Base-by-base conservation (phyloP, 92 coral and sea anemone species). In the Epizoanthus stellaris region DNA sequence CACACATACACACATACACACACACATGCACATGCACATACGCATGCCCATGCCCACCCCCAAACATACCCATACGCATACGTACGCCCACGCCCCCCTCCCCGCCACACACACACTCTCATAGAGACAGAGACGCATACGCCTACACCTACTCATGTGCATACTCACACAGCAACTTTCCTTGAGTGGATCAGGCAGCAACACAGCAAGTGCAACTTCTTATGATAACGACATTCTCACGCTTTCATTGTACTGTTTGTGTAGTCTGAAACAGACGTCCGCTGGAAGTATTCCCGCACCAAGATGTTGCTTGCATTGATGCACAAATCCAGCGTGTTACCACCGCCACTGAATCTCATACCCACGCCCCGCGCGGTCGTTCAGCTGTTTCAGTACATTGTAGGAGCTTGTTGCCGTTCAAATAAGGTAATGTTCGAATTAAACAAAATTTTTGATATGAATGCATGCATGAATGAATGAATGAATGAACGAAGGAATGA, bases 241-340 rank as follows among this genome's bases (percentile, higher is more conserved):
- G 17, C 39, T 25, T 11, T 10, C 39, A 15, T 25, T 9, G 5
- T 40, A 11, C 10, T 43, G 36, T 42, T 13, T 42, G 7, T 4
- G 10, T 20, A 77, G 82, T 77, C 82, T 59, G 70, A 77, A 77
- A 77, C 65, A 19, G 82, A 77, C 36, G 25, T 61, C 64, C 70
- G 82, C 12, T 77, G 82, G 82, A 77, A 77, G 82, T 77, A 42
- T 57, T 77, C 82, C 7, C 82, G 82, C 3, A 77, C 82, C 47
- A 77, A 77, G 68, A 77, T 77, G 70, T 16, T 77, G 59, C 59
- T 77, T 62, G 82, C 82, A 3, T 38, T 77, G 40, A 77, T 77
- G 82, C 82, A 77, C 58, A 77, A 77, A 19, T 77, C 82, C 6
- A 77, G 70, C 49, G 70, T 77, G 56, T 5, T 77, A 21, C 82